Percentiles rank a stretch among this genome's conserved stretches.
Conservation (phyloP, 1,140 invertebrate genomes). For the Solenopsis invicta region DNA sequence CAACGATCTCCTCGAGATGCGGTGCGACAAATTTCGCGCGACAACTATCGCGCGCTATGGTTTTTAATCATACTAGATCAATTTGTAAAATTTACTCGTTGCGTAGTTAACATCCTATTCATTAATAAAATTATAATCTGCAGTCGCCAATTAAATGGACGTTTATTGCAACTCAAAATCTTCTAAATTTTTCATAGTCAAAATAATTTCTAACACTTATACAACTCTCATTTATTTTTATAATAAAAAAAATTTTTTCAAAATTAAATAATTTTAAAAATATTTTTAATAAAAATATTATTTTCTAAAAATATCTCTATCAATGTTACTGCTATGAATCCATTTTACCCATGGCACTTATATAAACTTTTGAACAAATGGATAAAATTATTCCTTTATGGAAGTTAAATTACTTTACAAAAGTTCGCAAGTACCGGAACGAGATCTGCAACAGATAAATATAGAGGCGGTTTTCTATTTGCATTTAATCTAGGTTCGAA, state of each 20-base stretch:
- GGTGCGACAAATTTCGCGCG: slow-evolving; percentile 30
- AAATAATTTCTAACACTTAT: not conserved
- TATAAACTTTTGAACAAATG: slow-evolving; percentile 73
- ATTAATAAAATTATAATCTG: not conserved
- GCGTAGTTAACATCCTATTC: not conserved
- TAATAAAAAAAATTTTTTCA: not conserved
- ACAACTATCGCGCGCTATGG: not conserved
- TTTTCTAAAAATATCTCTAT: slow-evolving; percentile 54
- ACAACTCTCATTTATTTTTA: not conserved
- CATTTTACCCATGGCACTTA: slow-evolving; percentile 64
- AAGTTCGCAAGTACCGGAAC: slow-evolving; percentile 65
- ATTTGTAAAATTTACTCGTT: not conserved
- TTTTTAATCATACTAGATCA: not conserved
- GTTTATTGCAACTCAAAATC: not conserved
- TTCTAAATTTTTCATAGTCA: not conserved
- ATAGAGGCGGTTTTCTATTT: slow-evolving; percentile 59
- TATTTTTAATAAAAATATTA: slow-evolving; percentile 55
- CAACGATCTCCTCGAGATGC: slow-evolving; percentile 45
- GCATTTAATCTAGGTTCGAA: slow-evolving; percentile 67
- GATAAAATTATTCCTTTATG: slow-evolving; percentile 76
- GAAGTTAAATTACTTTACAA: slow-evolving; percentile 77
- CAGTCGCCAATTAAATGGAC: not conserved
- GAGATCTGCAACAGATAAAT: slow-evolving; percentile 68
- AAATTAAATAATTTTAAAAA: slow-evolving; percentile 57
- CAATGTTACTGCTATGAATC: slow-evolving; percentile 62